Base-by-base conservation (phyloP, 1,140 invertebrate genomes). In the Contarinia nasturtii region DNA sequence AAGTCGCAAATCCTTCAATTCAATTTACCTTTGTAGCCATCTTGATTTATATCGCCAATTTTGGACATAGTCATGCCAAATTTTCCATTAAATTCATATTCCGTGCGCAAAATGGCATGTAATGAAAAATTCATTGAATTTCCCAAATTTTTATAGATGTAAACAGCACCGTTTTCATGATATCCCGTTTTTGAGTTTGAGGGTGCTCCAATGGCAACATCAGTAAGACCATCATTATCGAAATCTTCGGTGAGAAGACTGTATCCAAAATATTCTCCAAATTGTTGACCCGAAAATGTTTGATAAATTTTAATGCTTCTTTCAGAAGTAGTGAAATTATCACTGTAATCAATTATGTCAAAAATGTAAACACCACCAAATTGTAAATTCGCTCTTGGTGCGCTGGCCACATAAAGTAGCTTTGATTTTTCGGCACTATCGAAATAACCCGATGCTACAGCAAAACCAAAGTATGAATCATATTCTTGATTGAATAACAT, bases 191-290 rank as follows among this genome's bases (percentile, higher is more conserved):
- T 50, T 49, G 65, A 43, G 59, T 78, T 77, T 34, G 75, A 73
- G 0, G 87, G 87, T 1, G 86, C 82, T 15, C 86, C 84, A 20
- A 91, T 73, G 14, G 89, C 61, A 8, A 91, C 58, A 54, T 91
- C 81, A 50, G 76, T 71, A 17, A 70, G 64, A 1, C 71, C 73
- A 58, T 90, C 83, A 3, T 66, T 69, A 56, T 84, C 80, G 2
- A 87, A 55, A 61, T 89, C 82, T 19, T 74, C 68, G 2, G 75
- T 73, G 40, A 75, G 63, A 1, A 91, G 53, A 15, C 71, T 65
- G 0, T 77, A 70, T 7, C 86, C 86, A 58, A 87, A 90, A 58
- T 86, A 86, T 42, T 82, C 74, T 1, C 84, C 84, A 20, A 76
- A 60, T 58, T 86, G 75, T 21, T 68, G 61, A 1, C 80, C 79